Base-by-base conservation (phyloP, 1,140 invertebrate genomes). In the Anastrepha ludens region DNA sequence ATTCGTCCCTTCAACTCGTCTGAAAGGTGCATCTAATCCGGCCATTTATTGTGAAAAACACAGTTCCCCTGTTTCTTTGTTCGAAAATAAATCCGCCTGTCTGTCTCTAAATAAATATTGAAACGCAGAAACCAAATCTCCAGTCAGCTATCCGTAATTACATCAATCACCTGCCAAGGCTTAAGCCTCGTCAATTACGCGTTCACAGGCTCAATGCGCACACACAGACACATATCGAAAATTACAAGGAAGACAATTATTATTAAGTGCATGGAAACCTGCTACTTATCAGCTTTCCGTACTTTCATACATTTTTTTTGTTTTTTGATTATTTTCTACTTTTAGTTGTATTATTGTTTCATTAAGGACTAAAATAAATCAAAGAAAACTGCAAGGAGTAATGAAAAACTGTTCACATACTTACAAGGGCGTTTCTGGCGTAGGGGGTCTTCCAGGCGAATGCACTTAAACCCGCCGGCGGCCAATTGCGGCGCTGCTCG, bases 351-450 rank as follows among this genome's bases (percentile, higher is more conserved):
- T 81, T 81, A 81, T 81, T 81, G n/a, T 81, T 81, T 29, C 74
- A 81, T 50, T 81, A 81, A 81, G 74, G 29, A 81, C 74, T 81
- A 55, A 81, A 81, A 47, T 81, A 81, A 81, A 81, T 55, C 74
- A 81, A 81, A 55, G 74, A 81, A 81, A 81, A 50, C 29, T 47
- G 41, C 44, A 5, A 8, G 44, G 13, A 55, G 13, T 50, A 81
- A n/a, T 11, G 8, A 29, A 81, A 81, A 17, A 74, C 29, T 67
- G 41, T 6, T 39, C 17, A 20, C 65, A 70, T 70, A 3, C 65
- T 39, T 47, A 20, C 6, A 47, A 81, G 47, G 47, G 47, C 74
- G 47, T 47, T 81, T 58, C 17, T 29, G 0, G 67, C 17, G 67
- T 74, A 74, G 67, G 67, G 67, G 67, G 39, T 47, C 67, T 81